These are phyloP conservation scores for Drusus annulatus DNA, from an alignment of 1,140 invertebrate species.

Conservation along the genomic window DNA sequence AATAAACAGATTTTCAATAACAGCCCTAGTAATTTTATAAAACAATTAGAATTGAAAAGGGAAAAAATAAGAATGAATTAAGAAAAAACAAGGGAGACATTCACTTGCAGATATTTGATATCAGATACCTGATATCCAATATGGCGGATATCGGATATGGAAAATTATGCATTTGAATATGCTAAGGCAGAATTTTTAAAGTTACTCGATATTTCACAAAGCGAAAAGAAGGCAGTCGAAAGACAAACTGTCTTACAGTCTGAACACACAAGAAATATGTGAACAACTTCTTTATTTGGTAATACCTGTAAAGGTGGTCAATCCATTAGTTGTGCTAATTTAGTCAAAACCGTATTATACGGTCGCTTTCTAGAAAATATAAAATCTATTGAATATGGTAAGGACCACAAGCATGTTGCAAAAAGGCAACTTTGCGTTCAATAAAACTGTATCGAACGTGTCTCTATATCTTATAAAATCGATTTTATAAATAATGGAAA, in stretches of 20 bases:
- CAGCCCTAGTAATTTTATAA: too few species aligned
- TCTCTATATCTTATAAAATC: too few species aligned
- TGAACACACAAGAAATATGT: neutral
- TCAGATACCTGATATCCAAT: neutral
- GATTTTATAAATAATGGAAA: too few species aligned
- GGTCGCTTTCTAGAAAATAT: neutral
- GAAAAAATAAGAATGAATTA: too few species aligned
- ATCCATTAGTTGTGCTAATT: neutral
- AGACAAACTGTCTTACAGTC: neutral
- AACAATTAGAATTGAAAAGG: too few species aligned
- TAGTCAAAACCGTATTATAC: neutral
- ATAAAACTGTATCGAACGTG: too few species aligned
- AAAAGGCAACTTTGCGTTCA: too few species aligned
- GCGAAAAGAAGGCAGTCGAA: neutral
- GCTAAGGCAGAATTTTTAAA: neutral
- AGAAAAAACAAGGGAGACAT: too few species aligned
- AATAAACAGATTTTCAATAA: too few species aligned
- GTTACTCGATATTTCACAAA: neutral
- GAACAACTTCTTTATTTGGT: neutral
- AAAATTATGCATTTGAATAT: neutral
- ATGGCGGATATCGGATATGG: slow-evolving; percentile 1
- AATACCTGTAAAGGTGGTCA: neutral
- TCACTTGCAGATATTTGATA: too few species aligned
- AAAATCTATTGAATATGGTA: neutral
- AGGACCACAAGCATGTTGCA: neutral